Evolutionary conservation across 2,888 invertebrate genomes (phyloP).

Genomic region (Drosophila kambysellisi): DNA sequence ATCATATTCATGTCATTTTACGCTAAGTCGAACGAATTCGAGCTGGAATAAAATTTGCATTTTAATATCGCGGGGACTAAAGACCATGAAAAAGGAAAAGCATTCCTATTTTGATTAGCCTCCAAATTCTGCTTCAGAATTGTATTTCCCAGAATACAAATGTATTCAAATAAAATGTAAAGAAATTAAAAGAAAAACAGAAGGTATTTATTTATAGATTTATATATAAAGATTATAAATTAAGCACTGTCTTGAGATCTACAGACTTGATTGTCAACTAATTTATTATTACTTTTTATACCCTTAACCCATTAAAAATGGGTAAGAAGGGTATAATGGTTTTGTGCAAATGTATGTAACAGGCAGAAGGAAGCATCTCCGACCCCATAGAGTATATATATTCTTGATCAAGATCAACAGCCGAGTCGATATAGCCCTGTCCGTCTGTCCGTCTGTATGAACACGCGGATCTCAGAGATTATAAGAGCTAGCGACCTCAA

Average conservation of each 20-base stretch:
- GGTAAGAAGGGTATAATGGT: too few relatives aligned
- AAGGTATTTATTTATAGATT: neutral
- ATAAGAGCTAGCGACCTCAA: too few relatives aligned
- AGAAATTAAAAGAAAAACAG: neutral
- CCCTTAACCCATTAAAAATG: too few relatives aligned
- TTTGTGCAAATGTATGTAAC: too few relatives aligned
- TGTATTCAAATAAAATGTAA: neutral
- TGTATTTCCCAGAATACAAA: neutral
- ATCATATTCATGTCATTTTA: conserved; percentile 54
- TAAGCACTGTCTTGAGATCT: neutral
- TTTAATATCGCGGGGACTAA: neutral
- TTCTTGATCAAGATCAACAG: too few relatives aligned
- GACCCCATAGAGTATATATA: too few relatives aligned
- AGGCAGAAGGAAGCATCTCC: too few relatives aligned
- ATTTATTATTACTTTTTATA: neutral
- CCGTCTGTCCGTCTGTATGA: too few relatives aligned
- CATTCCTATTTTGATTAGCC: neutral
- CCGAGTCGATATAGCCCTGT: too few relatives aligned
- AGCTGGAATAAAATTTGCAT: conserved; percentile 21
- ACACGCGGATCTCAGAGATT: too few relatives aligned
- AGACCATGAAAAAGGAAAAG: neutral
- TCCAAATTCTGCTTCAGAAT: neutral
- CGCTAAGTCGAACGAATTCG: conserved; percentile 38
- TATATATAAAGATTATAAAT: neutral
- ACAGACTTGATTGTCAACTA: neutral